Conservation (phyloP, 2,797 vertebrate genomes). For the Orestias chungarensis region DNA sequence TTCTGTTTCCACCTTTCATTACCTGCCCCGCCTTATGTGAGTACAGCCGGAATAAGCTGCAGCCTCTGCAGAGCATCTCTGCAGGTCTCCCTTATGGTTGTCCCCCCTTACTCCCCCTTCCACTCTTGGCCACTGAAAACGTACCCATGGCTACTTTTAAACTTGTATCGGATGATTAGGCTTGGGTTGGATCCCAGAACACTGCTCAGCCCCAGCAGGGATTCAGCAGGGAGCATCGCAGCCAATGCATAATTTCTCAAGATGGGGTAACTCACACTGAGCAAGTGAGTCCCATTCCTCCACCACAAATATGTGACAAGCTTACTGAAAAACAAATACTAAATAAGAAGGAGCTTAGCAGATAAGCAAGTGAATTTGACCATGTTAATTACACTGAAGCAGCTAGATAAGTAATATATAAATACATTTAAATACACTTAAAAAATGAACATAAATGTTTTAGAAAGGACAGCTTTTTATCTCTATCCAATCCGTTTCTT, state of each 20-base stretch:
- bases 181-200: constrained; percentile 76
- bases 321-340: constrained; percentile 61
- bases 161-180: constrained; percentile 76
- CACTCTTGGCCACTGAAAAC: constrained; percentile 46
- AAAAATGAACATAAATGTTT: not conserved
- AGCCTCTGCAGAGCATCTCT: constrained; percentile 52
- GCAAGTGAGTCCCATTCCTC: constrained; percentile 63
- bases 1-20: constrained; percentile 60
- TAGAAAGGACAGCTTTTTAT: not conserved
- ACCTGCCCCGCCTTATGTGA: constrained; percentile 53
- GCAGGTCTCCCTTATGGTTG: constrained; percentile 53
- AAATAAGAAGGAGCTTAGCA: constrained; percentile 55
- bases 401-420: constrained; percentile 37
- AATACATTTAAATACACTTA: not conserved
- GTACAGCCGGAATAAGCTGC: constrained; percentile 44
- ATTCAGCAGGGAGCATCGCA: constrained; percentile 70
- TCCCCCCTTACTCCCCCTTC: constrained; percentile 14
- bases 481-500: not conserved
- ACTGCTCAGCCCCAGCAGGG: constrained; percentile 70
- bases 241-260: constrained; percentile 78
- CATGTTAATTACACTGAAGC: constrained; percentile 28
- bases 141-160: constrained; percentile 74
- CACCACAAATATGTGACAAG: constrained; percentile 63
- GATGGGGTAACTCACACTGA: constrained; percentile 75
- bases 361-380: constrained; percentile 27